Percentiles rank a stretch among this genome's conserved stretches.
Conservation (phyloP, 2,797 vertebrate species). For the Anas flavirostris region DNA sequence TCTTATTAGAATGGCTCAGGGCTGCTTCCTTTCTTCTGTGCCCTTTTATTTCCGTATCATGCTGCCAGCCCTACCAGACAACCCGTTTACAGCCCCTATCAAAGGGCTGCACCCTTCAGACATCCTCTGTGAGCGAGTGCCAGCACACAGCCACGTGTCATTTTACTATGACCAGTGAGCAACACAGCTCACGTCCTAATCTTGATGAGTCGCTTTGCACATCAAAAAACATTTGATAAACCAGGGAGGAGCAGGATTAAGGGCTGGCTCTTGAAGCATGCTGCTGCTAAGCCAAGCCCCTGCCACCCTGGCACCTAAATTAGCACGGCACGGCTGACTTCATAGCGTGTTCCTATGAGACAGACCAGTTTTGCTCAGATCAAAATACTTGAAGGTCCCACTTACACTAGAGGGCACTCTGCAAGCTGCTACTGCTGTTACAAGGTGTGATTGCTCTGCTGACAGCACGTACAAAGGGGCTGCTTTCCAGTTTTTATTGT, state of each 20-base stretch:
- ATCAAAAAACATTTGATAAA: not conserved
- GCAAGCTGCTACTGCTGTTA: not conserved
- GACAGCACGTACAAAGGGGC: not conserved
- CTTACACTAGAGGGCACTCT: constrained; percentile 30
- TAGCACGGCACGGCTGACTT: not conserved
- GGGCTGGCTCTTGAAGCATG: not conserved
- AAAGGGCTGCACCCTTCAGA: not conserved
- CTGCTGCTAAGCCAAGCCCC: not conserved
- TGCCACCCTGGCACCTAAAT: not conserved
- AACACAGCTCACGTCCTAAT: not conserved
- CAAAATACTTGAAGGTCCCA: not conserved
- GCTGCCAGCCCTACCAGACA: not conserved
- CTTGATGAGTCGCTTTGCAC: fast-evolving
- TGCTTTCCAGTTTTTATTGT: not conserved
- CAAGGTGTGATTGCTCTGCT: not conserved
- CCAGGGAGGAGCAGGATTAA: not conserved
- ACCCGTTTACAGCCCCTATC: not conserved
- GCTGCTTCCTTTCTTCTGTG: fast-evolving
- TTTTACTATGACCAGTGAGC: not conserved
- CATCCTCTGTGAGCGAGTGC: not conserved
- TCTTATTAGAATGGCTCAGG: not conserved
- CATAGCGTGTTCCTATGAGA: fast-evolving
- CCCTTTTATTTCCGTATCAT: fast-evolving
- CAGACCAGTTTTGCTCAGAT: not conserved
- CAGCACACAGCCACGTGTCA: not conserved